Base-by-base conservation (phyloP, 2,797 vertebrate genomes). In the Peromyscus aztecus region DNA sequence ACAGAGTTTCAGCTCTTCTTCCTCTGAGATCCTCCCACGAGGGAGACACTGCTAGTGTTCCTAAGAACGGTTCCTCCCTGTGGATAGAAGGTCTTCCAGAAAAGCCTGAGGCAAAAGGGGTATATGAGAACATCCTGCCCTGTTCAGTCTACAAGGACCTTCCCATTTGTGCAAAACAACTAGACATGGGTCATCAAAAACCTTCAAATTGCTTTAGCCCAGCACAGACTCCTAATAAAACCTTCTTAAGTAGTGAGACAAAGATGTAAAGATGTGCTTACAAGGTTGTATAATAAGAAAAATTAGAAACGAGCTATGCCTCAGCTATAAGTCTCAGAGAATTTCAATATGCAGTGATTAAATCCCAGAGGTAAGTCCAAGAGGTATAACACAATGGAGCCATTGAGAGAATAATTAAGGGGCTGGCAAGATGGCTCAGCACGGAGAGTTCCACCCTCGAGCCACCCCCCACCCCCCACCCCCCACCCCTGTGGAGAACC, bases 191-290 rank as follows among this genome's bases (percentile, higher is more conserved):
- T 2, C 27, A 46, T 7, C 8, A 43, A 61, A 93, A 43, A 43
- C 61, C 76, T 82, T 82, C 75, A 94, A 65, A 34, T 7, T 37
- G 49, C 89, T 37, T 78, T 52, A 83, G 21, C 86, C 43, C 57
- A 31, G 77, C 17, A 29, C 7, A 19, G 77, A 69, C 63, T 80
- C 91, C 89, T 59, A 93, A 91, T 83, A 86, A 65, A 95, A 63
- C 4, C 2, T 21, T 59, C 75, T 71, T 69, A 61, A 67, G 29
- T 37, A 37, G 52, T 8, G 2, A 27, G 81, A 80, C 92, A 80
- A 69, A 24, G 43, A 43, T 71, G 57, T 23, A 52, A 91, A 92
- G 65, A 67, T n/a, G 61, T 24, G 40, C 78, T 86, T 77, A 80
- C 55, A 75, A n/a, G n/a, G 55, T 11, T 69, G 52, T 21, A 31